Evolutionary conservation across 2,888 invertebrate species (phyloP), one percentile per base, ranked within the genome.

Genomic region (Sinhomidia bicolor): DNA sequence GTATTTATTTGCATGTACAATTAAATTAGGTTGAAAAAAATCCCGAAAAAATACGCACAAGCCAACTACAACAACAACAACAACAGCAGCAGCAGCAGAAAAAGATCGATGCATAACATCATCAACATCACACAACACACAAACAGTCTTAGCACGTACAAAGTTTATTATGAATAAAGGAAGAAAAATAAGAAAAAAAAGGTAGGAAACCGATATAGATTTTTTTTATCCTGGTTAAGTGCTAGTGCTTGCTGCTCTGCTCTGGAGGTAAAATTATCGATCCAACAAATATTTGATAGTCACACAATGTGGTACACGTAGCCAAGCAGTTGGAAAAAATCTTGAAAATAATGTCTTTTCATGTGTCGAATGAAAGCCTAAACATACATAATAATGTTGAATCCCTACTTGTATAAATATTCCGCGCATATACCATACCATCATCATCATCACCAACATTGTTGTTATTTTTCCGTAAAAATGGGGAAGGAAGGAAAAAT

Each of bases 281-380:
- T 86, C 85, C 71, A 80, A 80, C 85, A 86, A 86, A 86, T 82
- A 82, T 82, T 82, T 82, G 60, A 74, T 81, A 82, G 80, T 86
- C 87, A 87, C 87, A 82, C 87, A 87, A 87, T 87, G 87, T 87
- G 87, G 87, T 74, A 86, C 80, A 79, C 85, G 85, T 41, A 68
- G 68, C 76, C 62, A 65, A 20, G 51, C 20, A 57, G 81, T 78
- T 47, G 78, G 76, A 26, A 82, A 87, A 87, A 87, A 82, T 82
- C 82, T 87, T 81, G 51, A 82, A 87, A 87, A 82, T 80, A 87
- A 87, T 87, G 76, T 87, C 82, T 82, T 82, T 76, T 68, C 82
- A 36, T 62, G 32, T 80, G 79, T 57, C 41, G 44, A 86, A 36
- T 41, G 41, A 44, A 32, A 17, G n/a, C 65, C 7, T 80, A n/a